phyloP scores from a whole-genome alignment of 2,797 vertebrate species.

The Melopsittacus undulatus region DNA sequence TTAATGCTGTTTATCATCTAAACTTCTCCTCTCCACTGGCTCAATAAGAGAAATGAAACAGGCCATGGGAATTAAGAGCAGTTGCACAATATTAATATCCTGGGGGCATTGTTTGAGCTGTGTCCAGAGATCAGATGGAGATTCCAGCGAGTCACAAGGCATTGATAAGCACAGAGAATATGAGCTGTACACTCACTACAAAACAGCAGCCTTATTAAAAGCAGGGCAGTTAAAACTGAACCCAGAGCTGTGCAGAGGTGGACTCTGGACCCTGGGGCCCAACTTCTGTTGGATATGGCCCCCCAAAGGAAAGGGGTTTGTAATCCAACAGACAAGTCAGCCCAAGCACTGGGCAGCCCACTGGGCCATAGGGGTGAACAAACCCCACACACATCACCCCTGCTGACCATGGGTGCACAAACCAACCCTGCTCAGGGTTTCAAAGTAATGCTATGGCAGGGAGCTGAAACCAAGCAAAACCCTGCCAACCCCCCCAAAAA shows the following conservation, averaged over 20 bases:
- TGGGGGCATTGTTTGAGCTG: neutral
- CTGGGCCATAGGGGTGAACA: neutral
- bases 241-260: neutral
- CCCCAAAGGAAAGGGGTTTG: rapidly evolving
- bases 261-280: neutral
- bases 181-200: neutral
- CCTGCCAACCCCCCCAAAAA: neutral
- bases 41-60: neutral
- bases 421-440: neutral
- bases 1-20: slow-evolving; percentile 2
- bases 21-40: neutral
- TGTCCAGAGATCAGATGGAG: neutral
- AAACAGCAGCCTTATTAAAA: neutral
- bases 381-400: neutral
- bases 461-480: neutral
- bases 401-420: neutral
- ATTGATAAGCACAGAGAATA: neutral
- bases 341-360: neutral
- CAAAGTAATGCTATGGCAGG: neutral
- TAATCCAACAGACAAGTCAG: neutral
- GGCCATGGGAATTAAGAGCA: neutral
- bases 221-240: neutral
- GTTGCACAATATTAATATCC: slow-evolving; percentile 44
- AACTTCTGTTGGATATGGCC: neutral
- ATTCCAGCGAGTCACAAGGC: neutral